Evolutionary conservation across 2,113 vertebrate genomes (phyloP).

Genomic region (Microcebus griseorufus): DNA sequence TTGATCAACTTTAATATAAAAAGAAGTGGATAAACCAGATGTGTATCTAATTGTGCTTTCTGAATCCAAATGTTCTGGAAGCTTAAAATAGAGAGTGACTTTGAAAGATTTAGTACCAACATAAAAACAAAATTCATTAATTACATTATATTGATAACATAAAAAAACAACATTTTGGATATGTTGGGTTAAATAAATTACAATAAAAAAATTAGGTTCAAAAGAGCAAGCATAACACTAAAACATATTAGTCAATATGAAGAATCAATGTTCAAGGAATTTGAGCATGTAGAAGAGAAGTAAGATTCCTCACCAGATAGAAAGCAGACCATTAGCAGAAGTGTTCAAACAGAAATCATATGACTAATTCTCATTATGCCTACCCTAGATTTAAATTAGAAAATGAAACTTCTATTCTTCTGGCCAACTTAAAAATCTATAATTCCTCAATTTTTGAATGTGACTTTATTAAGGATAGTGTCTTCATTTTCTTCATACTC

Average conservation of each 20-base stretch:
- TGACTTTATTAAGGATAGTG: neutral
- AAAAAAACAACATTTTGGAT: too few relatives aligned
- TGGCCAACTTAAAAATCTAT: neutral
- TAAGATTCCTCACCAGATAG: neutral
- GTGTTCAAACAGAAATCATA: neutral
- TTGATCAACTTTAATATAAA: too few relatives aligned
- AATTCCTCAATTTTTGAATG: neutral
- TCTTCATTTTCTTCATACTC: neutral
- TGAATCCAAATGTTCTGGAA: too few relatives aligned
- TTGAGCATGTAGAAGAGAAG: neutral
- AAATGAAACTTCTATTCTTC: neutral
- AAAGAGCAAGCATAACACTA: neutral
- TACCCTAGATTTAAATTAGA: neutral
- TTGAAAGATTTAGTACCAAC: too few relatives aligned
- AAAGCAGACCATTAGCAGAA: neutral
- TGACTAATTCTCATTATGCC: neutral
- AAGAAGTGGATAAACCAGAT: too few relatives aligned
- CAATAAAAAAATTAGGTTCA: neutral
- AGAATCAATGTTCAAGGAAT: neutral
- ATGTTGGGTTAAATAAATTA: too few relatives aligned
- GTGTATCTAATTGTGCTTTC: too few relatives aligned
- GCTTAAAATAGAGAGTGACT: too few relatives aligned
- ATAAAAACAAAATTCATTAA: too few relatives aligned
- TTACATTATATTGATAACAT: too few relatives aligned
- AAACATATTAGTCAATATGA: neutral